Conservation (phyloP, 2,888 invertebrate genomes). For the Lucinisca nassula region DNA sequence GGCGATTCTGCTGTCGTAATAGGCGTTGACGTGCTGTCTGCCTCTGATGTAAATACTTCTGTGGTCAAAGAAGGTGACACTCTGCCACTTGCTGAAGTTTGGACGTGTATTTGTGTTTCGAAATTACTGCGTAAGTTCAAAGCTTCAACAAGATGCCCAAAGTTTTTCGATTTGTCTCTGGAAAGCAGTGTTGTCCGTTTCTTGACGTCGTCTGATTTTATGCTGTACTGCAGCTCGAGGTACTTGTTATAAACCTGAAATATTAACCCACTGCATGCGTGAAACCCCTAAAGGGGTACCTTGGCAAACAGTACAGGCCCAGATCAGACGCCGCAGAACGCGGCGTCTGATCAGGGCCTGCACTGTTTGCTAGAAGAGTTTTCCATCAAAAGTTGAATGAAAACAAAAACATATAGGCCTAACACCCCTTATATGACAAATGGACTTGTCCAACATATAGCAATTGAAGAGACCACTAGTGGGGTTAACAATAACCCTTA, state of each 20-base stretch:
- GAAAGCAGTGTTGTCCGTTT: slow-evolving; percentile 16
- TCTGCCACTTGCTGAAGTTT: not conserved
- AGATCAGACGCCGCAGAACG: too few relatives aligned
- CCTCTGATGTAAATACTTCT: not conserved
- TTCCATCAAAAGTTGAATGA: too few relatives aligned
- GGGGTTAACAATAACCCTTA: too few relatives aligned
- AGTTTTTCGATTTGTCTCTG: slow-evolving; percentile 52
- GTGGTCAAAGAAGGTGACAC: not conserved
- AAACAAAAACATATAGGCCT: too few relatives aligned
- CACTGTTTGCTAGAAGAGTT: too few relatives aligned
- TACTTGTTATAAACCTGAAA: slow-evolving; percentile 25
- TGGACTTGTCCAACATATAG: too few relatives aligned
- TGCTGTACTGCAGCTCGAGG: slow-evolving; percentile 45
- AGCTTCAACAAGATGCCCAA: slow-evolving; percentile 48
- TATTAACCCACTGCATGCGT: not conserved
- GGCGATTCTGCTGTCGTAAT: not conserved
- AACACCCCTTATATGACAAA: too few relatives aligned
- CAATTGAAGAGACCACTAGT: too few relatives aligned
- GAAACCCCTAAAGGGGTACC: too few relatives aligned
- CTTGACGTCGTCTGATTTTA: slow-evolving; percentile 35
- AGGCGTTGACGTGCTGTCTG: not conserved
- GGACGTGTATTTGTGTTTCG: not conserved
- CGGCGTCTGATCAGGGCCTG: too few relatives aligned
- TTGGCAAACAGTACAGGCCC: too few relatives aligned
- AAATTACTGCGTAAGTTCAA: slow-evolving; percentile 11